Conservation (phyloP, 2,113 vertebrate genomes). For the Pseudorasbora parva region DNA sequence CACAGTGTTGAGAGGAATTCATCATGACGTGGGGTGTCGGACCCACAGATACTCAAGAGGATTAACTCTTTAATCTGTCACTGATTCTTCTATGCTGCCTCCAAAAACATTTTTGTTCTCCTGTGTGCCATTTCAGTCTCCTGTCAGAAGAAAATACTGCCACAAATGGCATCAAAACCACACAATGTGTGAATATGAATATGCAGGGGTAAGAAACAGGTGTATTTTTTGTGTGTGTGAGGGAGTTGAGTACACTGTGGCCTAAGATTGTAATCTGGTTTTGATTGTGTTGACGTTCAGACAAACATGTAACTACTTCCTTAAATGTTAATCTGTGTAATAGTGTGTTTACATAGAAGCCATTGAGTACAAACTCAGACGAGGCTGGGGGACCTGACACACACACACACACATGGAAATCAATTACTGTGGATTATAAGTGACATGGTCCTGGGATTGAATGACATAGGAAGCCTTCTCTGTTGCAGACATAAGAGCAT, state of each 20-base stretch:
- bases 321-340: slow-evolving; percentile 29
- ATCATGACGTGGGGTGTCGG: slow-evolving; percentile 33
- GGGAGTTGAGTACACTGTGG: not conserved
- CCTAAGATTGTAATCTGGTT: not conserved
- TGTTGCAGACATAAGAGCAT: not conserved
- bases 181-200: not conserved
- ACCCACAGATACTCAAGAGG: slow-evolving; percentile 30
- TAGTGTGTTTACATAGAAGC: slow-evolving; percentile 34
- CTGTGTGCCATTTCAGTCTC: slow-evolving; percentile 25
- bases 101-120: slow-evolving; percentile 36
- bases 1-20: slow-evolving; percentile 31
- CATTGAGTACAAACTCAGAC: slow-evolving; percentile 1
- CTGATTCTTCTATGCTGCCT: slow-evolving; percentile 33
- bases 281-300: not conserved
- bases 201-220: not conserved
- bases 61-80: slow-evolving; percentile 54
- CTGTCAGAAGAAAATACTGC: slow-evolving; percentile 16
- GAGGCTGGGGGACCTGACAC: not conserved
- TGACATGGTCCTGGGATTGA: not conserved
- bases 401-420: not conserved
- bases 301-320: slow-evolving; percentile 46
- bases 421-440: slow-evolving; percentile 23
- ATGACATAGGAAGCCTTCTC: not conserved
- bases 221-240: not conserved
- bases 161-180: slow-evolving; percentile 11